Evolutionary conservation across 2,113 vertebrate species (phyloP).

Genomic region (Ophthalmolycus amberensis): DNA sequence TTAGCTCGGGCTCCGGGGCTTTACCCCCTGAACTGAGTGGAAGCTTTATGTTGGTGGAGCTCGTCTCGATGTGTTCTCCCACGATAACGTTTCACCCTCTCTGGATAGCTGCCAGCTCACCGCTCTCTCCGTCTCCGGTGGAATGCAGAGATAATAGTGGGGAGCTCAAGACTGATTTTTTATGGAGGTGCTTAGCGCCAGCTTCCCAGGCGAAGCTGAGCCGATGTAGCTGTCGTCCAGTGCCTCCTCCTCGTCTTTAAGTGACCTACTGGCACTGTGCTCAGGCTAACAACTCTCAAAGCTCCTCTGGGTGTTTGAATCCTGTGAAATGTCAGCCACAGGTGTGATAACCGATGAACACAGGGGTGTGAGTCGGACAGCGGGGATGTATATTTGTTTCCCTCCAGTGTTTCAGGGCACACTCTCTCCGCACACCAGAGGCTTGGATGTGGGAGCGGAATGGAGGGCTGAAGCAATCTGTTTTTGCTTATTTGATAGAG

Average conservation of each 20-base stretch:
- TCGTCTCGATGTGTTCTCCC: constrained; percentile 60
- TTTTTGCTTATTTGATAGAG: constrained; percentile 55
- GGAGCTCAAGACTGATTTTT: constrained; percentile 61
- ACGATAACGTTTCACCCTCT: constrained; percentile 69
- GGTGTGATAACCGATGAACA: constrained; percentile 17
- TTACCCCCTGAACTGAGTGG: constrained; percentile 56
- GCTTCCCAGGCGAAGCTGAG: constrained; percentile 42
- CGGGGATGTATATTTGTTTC: constrained; percentile 12
- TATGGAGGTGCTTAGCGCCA: constrained; percentile 54
- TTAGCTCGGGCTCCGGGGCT: constrained; percentile 61
- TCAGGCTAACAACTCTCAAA: not conserved
- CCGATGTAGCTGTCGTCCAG: constrained; percentile 2
- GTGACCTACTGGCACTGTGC: constrained; percentile 15
- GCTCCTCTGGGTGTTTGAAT: constrained; percentile 23
- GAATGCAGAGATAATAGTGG: constrained; percentile 71
- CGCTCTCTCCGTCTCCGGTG: constrained; percentile 41
- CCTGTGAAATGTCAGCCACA: constrained; percentile 15
- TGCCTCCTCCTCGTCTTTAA: constrained; percentile 38
- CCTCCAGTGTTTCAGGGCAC: not conserved
- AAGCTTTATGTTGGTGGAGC: constrained; percentile 51
- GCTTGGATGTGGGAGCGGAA: constrained; percentile 15
- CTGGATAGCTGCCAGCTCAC: constrained; percentile 59
- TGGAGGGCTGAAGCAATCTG: constrained; percentile 43
- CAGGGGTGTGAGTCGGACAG: not conserved
- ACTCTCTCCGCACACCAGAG: constrained; percentile 15